Evolutionary conservation across 2,113 vertebrate species (phyloP).

Genomic region (Ivindomyrus marchei): DNA sequence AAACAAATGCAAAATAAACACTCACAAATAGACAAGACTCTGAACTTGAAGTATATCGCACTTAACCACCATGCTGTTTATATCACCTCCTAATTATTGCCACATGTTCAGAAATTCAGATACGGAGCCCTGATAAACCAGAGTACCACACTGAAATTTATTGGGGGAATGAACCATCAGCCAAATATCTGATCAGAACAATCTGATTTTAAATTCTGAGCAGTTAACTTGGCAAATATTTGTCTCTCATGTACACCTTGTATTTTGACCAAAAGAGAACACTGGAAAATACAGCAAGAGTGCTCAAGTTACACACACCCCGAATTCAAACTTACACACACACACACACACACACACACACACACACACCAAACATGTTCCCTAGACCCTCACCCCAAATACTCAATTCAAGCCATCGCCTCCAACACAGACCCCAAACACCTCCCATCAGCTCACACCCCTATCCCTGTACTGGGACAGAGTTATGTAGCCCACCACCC

Average conservation of each 20-base stretch:
- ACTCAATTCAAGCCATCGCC: background rate
- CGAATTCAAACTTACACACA: background rate
- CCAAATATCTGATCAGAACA: background rate
- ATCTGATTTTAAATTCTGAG: background rate
- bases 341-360: background rate
- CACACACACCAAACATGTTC: background rate
- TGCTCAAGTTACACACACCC: background rate
- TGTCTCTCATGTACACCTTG: background rate
- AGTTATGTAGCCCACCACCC: background rate
- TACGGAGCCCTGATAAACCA: background rate
- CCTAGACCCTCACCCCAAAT: background rate
- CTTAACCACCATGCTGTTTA: background rate
- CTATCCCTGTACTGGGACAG: background rate
- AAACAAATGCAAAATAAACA: background rate
- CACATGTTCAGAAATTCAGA: background rate
- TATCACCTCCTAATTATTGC: background rate
- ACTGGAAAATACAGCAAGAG: background rate
- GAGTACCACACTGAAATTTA: background rate
- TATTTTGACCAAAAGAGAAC: background rate
- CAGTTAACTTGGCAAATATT: background rate
- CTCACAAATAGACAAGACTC: background rate
- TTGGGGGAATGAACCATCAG: background rate
- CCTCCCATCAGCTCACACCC: background rate
- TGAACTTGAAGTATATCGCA: background rate
- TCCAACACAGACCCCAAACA: background rate